phyloP scores from a whole-genome alignment of 2,113 vertebrate species.

The Danionella cerebrum region DNA sequence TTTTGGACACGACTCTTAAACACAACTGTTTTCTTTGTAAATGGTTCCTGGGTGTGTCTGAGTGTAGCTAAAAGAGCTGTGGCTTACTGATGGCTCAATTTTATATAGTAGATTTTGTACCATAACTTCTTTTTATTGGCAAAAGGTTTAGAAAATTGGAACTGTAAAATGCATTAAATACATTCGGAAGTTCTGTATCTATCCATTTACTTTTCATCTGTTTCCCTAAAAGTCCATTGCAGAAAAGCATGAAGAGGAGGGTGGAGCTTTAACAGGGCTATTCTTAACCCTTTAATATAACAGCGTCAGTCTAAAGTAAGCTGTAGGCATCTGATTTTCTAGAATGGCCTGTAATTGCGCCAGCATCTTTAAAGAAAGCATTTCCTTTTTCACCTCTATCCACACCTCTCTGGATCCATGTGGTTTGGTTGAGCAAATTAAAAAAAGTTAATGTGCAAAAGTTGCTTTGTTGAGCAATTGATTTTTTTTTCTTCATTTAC shows the following conservation, averaged over 20 bases:
- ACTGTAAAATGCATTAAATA: no score
- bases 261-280: not conserved
- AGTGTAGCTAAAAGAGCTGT: no score
- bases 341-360: conserved; percentile 31
- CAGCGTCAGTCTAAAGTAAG: conserved; percentile 33
- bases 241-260: not conserved
- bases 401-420: not conserved
- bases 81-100: no score
- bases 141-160: no score
- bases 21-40: no score
- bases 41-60: no score
- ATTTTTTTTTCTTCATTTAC: not conserved
- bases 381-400: conserved; percentile 20
- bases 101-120: no score
- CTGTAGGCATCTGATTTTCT: conserved; percentile 12
- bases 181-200: no score
- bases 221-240: not conserved
- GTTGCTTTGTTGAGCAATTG: not conserved
- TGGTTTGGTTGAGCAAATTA: not conserved
- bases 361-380: conserved; percentile 12
- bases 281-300: conserved; percentile 39
- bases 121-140: no score
- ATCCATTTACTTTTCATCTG: no score
- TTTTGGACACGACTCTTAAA: no score
- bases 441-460: not conserved